A percentile compares a stretch with the other conserved stretches of the same genome.
Conservation (phyloP, 2,797 vertebrate genomes). For the Falco biarmicus region DNA sequence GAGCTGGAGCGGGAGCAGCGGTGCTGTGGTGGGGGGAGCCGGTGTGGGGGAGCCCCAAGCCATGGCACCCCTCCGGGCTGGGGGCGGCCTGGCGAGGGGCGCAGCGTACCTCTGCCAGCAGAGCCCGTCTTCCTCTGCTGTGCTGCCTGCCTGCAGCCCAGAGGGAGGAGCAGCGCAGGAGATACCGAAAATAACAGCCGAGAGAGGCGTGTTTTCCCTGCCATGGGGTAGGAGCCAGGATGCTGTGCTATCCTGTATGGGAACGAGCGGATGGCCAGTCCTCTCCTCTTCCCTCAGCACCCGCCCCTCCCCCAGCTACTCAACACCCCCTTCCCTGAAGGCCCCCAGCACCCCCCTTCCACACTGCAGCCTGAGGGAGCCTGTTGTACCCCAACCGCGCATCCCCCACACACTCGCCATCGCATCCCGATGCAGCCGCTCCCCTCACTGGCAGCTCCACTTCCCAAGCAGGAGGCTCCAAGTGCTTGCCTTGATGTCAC, state of each 20-base stretch:
- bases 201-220: background rate
- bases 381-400: background rate
- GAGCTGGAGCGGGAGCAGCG: background rate
- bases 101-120: background rate
- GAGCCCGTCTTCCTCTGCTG: background rate
- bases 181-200: background rate
- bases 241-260: background rate
- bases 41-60: no score
- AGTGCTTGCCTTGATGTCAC: background rate
- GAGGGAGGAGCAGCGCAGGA: background rate
- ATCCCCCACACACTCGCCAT: no score
- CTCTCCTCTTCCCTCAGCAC: no score
- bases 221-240: background rate
- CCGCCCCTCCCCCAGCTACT: rapidly evolving
- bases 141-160: background rate
- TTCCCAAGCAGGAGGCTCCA: background rate
- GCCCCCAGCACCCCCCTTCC: background rate
- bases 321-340: background rate
- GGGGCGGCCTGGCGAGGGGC: background rate
- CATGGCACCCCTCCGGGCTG: background rate
- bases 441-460: background rate
- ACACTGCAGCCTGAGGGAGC: background rate
- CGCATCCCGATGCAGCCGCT: background rate
- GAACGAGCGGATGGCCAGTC: background rate
- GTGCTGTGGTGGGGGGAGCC: no score